A percentile compares a stretch with the other conserved stretches of the same genome.
Evolutionary conservation across 2,797 vertebrate species (phyloP).

Genomic region (Alauda arvensis): DNA sequence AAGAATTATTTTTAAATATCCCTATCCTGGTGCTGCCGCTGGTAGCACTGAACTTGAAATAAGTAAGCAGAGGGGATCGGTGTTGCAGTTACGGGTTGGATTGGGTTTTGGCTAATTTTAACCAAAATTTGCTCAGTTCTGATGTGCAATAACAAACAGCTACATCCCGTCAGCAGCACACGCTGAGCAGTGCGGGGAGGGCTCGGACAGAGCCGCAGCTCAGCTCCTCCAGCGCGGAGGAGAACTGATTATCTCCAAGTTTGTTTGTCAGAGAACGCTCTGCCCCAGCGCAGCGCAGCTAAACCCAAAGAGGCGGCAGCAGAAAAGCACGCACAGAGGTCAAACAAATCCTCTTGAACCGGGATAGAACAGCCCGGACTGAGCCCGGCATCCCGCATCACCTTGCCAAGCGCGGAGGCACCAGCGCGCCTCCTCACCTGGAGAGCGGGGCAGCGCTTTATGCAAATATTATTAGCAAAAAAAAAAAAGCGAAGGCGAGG

Average conservation of each 20-base stretch:
- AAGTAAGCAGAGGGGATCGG: background rate
- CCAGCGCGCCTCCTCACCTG: background rate
- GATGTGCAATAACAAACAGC: conserved; percentile 5
- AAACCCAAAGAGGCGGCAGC: background rate
- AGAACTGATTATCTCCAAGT: background rate
- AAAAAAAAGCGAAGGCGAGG: background rate
- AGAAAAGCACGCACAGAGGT: background rate
- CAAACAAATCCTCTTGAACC: background rate
- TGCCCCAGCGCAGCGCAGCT: background rate
- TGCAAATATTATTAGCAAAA: conserved; percentile 30
- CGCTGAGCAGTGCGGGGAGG: background rate
- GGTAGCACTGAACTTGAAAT: background rate
- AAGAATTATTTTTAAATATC: conserved; percentile 3
- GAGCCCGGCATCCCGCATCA: background rate
- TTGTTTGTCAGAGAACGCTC: background rate
- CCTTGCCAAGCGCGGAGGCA: background rate
- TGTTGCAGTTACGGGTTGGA: background rate
- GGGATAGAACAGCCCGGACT: accelerated
- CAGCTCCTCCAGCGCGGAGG: background rate
- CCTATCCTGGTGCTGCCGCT: background rate
- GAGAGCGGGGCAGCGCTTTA: background rate
- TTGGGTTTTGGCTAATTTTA: conserved; percentile 45
- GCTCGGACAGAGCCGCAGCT: background rate
- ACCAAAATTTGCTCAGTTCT: background rate
- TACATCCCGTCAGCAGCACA: background rate